Conservation (phyloP, 2,888 invertebrate species). For the Epiblema foenella region DNA sequence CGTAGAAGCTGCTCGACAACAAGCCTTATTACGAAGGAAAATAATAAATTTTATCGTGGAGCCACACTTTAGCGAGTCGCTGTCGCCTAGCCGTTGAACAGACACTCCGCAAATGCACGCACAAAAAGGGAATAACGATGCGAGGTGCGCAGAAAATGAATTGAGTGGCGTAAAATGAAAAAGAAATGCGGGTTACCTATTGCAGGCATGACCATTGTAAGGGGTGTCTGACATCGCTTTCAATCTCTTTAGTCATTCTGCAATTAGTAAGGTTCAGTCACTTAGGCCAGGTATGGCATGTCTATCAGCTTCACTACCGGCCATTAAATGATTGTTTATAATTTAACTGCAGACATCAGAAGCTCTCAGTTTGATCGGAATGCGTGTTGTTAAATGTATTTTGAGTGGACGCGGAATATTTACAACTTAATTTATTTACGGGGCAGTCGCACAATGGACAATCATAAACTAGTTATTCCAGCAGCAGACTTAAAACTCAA, state of each 20-base stretch:
- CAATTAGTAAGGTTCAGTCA: constrained; percentile 64
- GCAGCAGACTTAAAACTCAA: constrained; percentile 15
- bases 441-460: constrained; percentile 17
- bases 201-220: constrained; percentile 50
- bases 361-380: constrained; percentile 28
- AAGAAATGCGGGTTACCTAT: constrained; percentile 52
- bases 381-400: constrained; percentile 33
- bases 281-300: constrained; percentile 52
- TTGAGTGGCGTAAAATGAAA: constrained; percentile 50
- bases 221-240: constrained; percentile 48
- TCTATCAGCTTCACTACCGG: constrained; percentile 47
- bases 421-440: constrained; percentile 40
- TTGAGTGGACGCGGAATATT: constrained; percentile 18
- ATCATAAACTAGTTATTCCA: constrained; percentile 9
- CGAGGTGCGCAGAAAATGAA: constrained; percentile 51
- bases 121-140: constrained; percentile 52
- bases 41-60: constrained; percentile 64
- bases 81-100: constrained; percentile 48
- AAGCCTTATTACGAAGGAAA: constrained; percentile 59
- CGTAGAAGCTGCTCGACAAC: constrained; percentile 62
- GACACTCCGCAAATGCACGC: constrained; percentile 52
- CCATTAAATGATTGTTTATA: constrained; percentile 50
- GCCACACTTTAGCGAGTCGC: constrained; percentile 63
- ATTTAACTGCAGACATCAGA: constrained; percentile 43
- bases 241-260: constrained; percentile 61